Evolutionary conservation across 2,797 vertebrate genomes (phyloP).

Genomic region (Mareca penelope): DNA sequence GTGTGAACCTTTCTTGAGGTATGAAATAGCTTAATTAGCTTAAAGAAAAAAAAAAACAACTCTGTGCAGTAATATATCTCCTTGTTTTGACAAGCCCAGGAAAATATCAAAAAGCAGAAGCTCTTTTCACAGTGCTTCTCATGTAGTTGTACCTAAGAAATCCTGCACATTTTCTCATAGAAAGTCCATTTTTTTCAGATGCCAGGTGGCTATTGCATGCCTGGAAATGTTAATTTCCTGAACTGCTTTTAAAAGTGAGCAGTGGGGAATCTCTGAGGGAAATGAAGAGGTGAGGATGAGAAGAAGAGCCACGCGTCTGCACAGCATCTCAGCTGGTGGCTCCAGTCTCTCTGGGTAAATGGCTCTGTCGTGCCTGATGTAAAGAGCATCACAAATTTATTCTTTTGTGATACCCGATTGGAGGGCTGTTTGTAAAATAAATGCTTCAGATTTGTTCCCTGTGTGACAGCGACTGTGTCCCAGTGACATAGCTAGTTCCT

Average conservation of each 20-base stretch:
- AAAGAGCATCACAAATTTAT: background rate
- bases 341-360: background rate
- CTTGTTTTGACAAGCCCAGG: background rate
- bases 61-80: background rate
- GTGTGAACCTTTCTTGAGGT: background rate
- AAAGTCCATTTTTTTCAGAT: background rate
- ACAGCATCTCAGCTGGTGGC: background rate
- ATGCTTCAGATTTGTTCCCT: background rate
- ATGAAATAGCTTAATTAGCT: slow-evolving; percentile 15
- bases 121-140: background rate
- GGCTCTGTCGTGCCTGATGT: background rate
- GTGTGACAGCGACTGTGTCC: background rate
- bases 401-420: background rate
- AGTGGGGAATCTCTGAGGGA: background rate
- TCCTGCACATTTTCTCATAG: background rate
- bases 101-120: background rate
- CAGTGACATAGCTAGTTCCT: background rate
- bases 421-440: background rate
- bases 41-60: background rate
- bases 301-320: background rate
- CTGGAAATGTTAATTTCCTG: slow-evolving; percentile 16
- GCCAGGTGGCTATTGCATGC: background rate
- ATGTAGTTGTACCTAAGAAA: background rate
- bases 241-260: background rate
- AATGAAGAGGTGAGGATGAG: background rate